A percentile compares a stretch with the other conserved stretches of the same genome.
Evolutionary conservation across 2,888 invertebrate genomes (phyloP).

Genomic region (Callimorpha dominula): DNA sequence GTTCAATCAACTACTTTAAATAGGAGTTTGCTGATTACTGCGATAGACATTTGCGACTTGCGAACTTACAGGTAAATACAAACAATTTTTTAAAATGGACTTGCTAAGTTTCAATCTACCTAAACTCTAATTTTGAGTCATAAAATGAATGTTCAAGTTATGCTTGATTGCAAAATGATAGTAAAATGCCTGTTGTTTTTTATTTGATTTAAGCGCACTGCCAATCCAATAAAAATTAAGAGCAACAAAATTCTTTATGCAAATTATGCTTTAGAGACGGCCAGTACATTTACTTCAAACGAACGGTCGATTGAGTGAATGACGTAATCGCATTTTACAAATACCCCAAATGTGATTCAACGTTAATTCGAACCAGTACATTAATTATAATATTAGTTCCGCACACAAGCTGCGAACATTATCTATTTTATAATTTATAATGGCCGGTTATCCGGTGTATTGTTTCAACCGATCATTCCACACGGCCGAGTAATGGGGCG

Average conservation of each 20-base stretch:
- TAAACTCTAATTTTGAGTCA: not conserved
- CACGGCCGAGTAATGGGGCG: slow-evolving; percentile 53
- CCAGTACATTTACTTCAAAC: slow-evolving; percentile 8
- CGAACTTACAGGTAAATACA: too few relatives aligned
- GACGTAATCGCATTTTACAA: slow-evolving; percentile 33
- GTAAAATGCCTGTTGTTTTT: not conserved
- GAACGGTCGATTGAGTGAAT: slow-evolving; percentile 19
- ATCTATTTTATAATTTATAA: slow-evolving; percentile 46
- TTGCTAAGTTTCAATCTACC: not conserved
- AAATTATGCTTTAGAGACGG: slow-evolving; percentile 4
- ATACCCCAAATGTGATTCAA: slow-evolving; percentile 35
- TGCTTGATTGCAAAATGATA: not conserved
- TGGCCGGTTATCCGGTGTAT: slow-evolving; percentile 55
- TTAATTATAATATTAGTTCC: slow-evolving; percentile 51
- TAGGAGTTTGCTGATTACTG: too few relatives aligned
- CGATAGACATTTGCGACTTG: too few relatives aligned
- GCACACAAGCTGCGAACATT: slow-evolving; percentile 47
- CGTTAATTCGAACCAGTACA: slow-evolving; percentile 19
- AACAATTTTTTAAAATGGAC: not conserved
- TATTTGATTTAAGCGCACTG: not conserved
- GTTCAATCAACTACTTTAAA: too few relatives aligned
- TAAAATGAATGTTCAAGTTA: not conserved
- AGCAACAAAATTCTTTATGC: slow-evolving; percentile 2
- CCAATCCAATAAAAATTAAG: not conserved
- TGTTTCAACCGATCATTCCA: slow-evolving; percentile 57